Evolutionary conservation across 2,888 invertebrate genomes (phyloP).

Genomic region (Pollenia labialis): DNA sequence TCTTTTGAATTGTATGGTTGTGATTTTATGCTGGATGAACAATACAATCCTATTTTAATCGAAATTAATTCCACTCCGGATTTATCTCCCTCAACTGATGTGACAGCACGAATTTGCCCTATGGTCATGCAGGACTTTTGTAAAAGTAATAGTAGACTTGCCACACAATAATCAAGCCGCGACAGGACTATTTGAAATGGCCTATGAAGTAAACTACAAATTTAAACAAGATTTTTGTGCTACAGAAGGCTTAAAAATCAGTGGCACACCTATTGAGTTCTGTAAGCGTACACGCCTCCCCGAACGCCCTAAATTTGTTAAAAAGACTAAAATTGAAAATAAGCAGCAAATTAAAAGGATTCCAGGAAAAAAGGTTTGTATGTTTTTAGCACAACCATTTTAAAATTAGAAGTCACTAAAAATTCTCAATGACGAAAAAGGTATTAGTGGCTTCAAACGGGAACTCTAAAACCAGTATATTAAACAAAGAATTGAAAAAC

Average conservation of each 20-base stretch:
- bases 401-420: not conserved
- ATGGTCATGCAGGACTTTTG: conserved; percentile 91
- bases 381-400: not conserved
- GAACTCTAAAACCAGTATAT: conserved; percentile 21
- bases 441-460: not conserved
- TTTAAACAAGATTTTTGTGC: conserved; percentile 69
- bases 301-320: conserved; percentile 10
- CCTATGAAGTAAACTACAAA: conserved; percentile 82
- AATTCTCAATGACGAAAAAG: not conserved
- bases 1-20: conserved; percentile 96
- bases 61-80: conserved; percentile 97
- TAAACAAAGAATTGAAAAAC: not conserved
- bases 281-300: conserved; percentile 31
- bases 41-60: conserved; percentile 94
- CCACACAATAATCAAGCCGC: conserved; percentile 82
- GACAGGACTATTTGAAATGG: conserved; percentile 87
- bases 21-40: conserved; percentile 94
- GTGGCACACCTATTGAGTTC: conserved; percentile 74
- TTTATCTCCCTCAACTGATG: conserved; percentile 91
- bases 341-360: conserved; percentile 11
- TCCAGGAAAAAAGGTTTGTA: conserved; percentile 36
- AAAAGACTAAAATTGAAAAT: conserved; percentile 34
- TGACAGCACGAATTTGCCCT: conserved; percentile 93
- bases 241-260: conserved; percentile 65
- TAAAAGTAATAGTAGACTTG: conserved; percentile 89